Conservation (phyloP, 2,888 invertebrate genomes). For the Dusona sp. region DNA sequence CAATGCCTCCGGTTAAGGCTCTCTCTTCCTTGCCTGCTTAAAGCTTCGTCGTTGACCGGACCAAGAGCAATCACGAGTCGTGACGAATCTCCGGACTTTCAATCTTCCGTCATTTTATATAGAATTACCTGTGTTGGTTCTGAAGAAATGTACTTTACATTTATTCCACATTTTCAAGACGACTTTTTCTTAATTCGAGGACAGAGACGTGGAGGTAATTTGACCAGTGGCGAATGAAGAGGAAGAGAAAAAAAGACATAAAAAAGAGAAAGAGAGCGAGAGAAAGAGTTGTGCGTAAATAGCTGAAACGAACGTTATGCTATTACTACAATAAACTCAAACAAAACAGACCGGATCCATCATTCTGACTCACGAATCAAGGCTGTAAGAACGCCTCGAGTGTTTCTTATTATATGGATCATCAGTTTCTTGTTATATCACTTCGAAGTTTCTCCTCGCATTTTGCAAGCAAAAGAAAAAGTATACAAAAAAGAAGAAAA, state of each 20-base stretch:
- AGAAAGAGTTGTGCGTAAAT: conserved; percentile 15
- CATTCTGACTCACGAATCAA: conserved; percentile 43
- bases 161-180: conserved; percentile 20
- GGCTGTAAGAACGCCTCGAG: conserved; percentile 27
- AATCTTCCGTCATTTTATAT: conserved; percentile 55
- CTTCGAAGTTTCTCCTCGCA: conserved; percentile 33
- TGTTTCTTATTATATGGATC: conserved; percentile 49
- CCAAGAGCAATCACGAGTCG: conserved; percentile 45
- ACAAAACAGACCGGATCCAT: conserved; percentile 54
- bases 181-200: conserved; percentile 11
- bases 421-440: conserved; percentile 52
- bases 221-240: conserved; percentile 18
- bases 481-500: neutral
- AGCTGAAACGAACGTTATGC: conserved; percentile 27
- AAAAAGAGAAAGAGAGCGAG: conserved; percentile 16
- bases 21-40: neutral
- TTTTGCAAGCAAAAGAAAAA: conserved; percentile 10
- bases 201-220: conserved; percentile 6
- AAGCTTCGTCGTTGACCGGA: conserved; percentile 27
- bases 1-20: conserved; percentile 16
- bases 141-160: conserved; percentile 20
- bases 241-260: conserved; percentile 3
- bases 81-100: conserved; percentile 50
- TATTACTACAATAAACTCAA: conserved; percentile 31
- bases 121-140: conserved; percentile 43